These are phyloP conservation scores for Rhombomys opimus DNA, from an alignment of 2,113 vertebrate genomes.

Conservation along the genomic window DNA sequence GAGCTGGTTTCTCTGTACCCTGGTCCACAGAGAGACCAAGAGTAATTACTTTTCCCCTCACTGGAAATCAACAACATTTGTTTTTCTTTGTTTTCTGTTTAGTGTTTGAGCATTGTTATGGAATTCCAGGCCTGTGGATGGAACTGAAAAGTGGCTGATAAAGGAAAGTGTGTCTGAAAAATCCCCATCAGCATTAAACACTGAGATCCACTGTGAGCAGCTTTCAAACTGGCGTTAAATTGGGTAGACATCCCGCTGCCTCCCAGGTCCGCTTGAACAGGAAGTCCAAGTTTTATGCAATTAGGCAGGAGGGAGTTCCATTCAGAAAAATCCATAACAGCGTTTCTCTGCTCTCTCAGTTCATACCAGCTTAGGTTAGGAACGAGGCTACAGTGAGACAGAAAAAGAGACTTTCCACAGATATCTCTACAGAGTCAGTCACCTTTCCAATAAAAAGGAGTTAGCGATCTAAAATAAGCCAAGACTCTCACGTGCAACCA, in stretches of 20 bases:
- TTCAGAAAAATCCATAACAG: conserved; percentile 61
- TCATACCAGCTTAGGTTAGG: conserved; percentile 45
- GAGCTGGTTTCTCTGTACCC: neutral
- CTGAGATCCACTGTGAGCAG: neutral
- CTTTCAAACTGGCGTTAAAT: conserved; percentile 5
- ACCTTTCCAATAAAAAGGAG: conserved; percentile 21
- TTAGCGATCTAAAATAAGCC: conserved; percentile 63
- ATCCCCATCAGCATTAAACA: neutral
- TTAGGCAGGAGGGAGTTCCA: conserved; percentile 73
- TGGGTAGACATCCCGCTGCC: neutral
- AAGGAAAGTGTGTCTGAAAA: neutral
- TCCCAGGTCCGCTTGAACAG: neutral
- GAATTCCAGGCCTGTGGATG: neutral
- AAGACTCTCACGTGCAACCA: conserved; percentile 66
- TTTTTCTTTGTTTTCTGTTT: neutral
- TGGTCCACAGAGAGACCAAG: neutral
- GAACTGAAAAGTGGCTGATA: neutral
- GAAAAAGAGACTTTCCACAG: conserved; percentile 59
- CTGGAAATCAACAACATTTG: neutral
- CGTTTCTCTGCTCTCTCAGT: conserved; percentile 78
- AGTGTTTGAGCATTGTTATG: neutral
- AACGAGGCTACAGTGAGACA: conserved; percentile 65
- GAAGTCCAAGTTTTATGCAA: conserved; percentile 20
- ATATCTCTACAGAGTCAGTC: conserved; percentile 66
- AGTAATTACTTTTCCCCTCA: neutral